Base-by-base conservation (phyloP, 2,888 invertebrate species). In the Cryptocheilus praepositus region DNA sequence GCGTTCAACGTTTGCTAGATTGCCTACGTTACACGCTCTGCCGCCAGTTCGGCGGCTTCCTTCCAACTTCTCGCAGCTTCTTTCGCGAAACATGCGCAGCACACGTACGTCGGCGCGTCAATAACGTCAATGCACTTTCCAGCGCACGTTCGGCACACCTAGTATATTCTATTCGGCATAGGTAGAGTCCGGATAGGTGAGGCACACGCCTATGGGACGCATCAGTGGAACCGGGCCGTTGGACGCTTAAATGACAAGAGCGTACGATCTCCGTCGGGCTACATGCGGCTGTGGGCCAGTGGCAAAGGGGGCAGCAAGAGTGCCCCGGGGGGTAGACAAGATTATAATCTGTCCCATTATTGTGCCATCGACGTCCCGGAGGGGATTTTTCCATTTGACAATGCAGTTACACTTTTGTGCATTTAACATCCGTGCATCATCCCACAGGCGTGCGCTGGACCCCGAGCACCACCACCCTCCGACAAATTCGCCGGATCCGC, bases 311-410 rank as follows among this genome's bases (percentile, higher is more conserved):
- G 28, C 61, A 18, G 16, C 45, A 44, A 57, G 45, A 28, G 45
- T 21, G 66, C 81, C 84, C 86, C 82, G 73, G 88, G 88, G 86
- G 88, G 88, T 86, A 88, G 88, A 88, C 88, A 85, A 88, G 88
- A 88, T 88, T 88, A 88, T 88, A 88, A 88, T 88, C 88, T 88
- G 86, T 81, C 81, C 88, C 86, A 88, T 88, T 88, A 88, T 88
- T 88, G 87, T 88, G 83, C 86, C 87, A 88, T 88, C 88, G 87
- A 86, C 86, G 83, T 87, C 87, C 86, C 88, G 83, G 75, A 82
- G 86, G 88, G 86, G 88, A 86, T 85, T 86, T 85, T 83, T 83
- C 81, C 79, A 81, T 85, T 84, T 80, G 83, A 88, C 88, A 88
- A 88, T 88, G 86, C 85, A 86, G 85, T 87, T 88, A 86, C 86